phyloP scores from a whole-genome alignment of 1,140 invertebrate species.

The Telenomus remus region DNA sequence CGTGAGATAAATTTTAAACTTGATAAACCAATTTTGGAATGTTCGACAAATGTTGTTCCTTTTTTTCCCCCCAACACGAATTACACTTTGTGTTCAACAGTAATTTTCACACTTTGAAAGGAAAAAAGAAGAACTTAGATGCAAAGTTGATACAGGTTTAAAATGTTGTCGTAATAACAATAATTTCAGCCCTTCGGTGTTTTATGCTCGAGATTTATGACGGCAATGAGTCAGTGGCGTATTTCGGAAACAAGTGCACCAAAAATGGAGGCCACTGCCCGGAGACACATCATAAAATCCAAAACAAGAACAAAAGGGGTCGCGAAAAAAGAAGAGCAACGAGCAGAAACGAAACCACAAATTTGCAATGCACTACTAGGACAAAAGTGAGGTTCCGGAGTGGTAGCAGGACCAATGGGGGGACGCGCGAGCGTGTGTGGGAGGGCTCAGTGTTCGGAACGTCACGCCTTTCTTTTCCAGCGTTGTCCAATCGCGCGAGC shows the following conservation, averaged over 20 bases:
- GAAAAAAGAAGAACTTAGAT: conserved; percentile 22
- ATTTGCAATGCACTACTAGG: conserved; percentile 2
- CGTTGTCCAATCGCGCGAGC: conserved; percentile 11
- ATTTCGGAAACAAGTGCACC: conserved; percentile 33
- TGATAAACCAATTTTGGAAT: background rate
- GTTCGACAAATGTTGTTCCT: conserved; percentile 19
- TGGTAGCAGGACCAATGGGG: background rate
- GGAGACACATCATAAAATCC: conserved; percentile 3
- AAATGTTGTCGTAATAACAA: conserved; percentile 24
- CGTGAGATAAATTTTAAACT: background rate
- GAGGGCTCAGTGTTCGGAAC: background rate
- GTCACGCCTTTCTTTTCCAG: conserved; percentile 9
- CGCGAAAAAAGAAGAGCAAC: background rate
- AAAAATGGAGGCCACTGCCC: conserved; percentile 41
- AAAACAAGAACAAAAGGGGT: conserved; percentile 15
- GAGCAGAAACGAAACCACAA: conserved; percentile 7
- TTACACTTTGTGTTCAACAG: too few relatives aligned
- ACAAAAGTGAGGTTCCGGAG: conserved; percentile 6
- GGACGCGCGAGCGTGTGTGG: background rate
- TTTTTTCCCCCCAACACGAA: too few relatives aligned
- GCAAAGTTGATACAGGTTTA: conserved; percentile 4
- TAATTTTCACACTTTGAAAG: conserved; percentile 32
- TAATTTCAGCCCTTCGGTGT: conserved; percentile 27
- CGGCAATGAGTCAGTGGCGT: conserved; percentile 18
- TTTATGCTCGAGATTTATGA: conserved; percentile 33